phyloP scores from a whole-genome alignment of 2,113 vertebrate species.

The Pseudorhombus dupliciocellatus region DNA sequence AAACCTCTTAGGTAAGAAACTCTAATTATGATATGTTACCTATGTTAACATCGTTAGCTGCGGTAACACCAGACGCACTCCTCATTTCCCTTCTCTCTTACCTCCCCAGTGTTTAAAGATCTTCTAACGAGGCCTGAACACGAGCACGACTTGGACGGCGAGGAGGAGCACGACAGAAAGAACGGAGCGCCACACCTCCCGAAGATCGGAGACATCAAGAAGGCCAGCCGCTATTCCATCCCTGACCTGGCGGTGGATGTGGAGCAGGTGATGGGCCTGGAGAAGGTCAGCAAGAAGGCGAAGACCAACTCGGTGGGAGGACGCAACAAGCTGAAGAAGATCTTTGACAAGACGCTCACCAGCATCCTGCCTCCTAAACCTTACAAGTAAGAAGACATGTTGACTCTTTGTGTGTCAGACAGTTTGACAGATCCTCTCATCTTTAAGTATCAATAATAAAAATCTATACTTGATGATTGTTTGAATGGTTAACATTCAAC shows the following conservation, averaged over 20 bases:
- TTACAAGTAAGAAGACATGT: conserved; percentile 86
- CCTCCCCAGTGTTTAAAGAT: conserved; percentile 92
- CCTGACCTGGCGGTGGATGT: conserved; percentile 97
- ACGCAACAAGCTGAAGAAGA: conserved; percentile 97
- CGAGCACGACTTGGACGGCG: conserved; percentile 81
- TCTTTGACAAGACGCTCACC: conserved; percentile 98
- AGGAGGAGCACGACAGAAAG: conserved; percentile 91
- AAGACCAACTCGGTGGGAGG: conserved; percentile 96
- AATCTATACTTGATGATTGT: too few species aligned
- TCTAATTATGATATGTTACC: too few species aligned
- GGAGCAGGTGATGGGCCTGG: conserved; percentile 96
- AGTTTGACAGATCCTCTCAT: too few species aligned
- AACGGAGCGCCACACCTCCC: conserved; percentile 95
- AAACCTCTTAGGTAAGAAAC: conserved; percentile 91
- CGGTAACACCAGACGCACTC: too few species aligned
- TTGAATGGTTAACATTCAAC: too few species aligned
- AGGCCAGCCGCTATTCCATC: conserved; percentile 95
- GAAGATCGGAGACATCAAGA: conserved; percentile 98
- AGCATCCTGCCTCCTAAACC: conserved; percentile 99
- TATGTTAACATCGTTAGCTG: too few species aligned
- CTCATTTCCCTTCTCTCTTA: not conserved
- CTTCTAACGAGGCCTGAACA: conserved; percentile 92
- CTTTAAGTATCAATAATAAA: too few species aligned
- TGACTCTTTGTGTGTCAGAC: not conserved
- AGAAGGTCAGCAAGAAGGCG: conserved; percentile 95